Evolutionary conservation across 2,113 vertebrate genomes (phyloP).

Genomic region (Albula goreensis): DNA sequence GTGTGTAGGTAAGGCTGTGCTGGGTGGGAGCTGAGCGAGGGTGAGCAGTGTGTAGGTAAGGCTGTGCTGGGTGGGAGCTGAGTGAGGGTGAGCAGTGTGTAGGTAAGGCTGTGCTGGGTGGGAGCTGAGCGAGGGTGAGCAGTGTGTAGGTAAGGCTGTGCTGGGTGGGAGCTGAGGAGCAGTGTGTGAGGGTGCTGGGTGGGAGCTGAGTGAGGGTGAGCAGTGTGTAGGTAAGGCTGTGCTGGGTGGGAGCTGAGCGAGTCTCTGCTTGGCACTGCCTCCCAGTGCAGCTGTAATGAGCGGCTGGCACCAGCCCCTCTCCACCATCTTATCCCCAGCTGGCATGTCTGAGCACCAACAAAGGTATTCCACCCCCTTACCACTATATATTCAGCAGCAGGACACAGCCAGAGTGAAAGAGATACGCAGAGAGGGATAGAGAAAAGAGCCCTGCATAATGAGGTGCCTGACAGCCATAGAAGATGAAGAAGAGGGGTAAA

Average conservation of each 20-base stretch:
- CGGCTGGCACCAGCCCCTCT: conserved; percentile 43
- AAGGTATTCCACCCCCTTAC: conserved; percentile 47
- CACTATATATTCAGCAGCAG: conserved; percentile 34
- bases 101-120: too few species aligned
- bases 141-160: too few species aligned
- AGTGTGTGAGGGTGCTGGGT: too few species aligned
- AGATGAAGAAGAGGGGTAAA: conserved; percentile 27
- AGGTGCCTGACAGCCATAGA: conserved; percentile 56
- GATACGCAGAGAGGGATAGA: conserved; percentile 46
- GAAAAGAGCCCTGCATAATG: conserved; percentile 17
- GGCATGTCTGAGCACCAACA: conserved; percentile 43
- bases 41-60: too few species aligned
- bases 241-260: neutral
- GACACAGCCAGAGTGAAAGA: conserved; percentile 34
- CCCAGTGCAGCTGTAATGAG: neutral
- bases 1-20: too few species aligned
- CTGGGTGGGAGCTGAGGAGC: too few species aligned
- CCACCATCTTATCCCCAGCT: conserved; percentile 48
- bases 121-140: too few species aligned
- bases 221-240: neutral
- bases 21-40: neutral
- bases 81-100: too few species aligned
- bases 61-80: too few species aligned
- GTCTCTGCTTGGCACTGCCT: neutral
- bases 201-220: too few species aligned